Conservation (phyloP, 2,797 vertebrate species). For the Chelidonichthys spinosus region DNA sequence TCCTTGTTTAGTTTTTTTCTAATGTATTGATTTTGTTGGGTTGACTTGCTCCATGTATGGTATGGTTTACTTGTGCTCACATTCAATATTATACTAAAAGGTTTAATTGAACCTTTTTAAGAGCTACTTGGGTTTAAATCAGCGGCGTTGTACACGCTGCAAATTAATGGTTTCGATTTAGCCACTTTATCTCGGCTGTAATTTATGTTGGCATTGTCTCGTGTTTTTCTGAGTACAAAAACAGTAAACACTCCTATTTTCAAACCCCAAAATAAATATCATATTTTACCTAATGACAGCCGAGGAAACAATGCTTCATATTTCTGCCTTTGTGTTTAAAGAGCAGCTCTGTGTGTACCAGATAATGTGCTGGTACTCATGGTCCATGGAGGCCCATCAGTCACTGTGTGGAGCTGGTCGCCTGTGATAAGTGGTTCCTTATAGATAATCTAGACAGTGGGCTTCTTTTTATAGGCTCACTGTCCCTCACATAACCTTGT, state of each 20-base stretch:
- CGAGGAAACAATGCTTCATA: constrained; percentile 79
- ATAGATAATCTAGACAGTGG: constrained; percentile 83
- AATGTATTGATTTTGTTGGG: constrained; percentile 51
- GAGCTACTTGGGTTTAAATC: constrained; percentile 16
- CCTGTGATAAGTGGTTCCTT: constrained; percentile 84
- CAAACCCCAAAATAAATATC: constrained; percentile 58
- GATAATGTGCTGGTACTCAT: constrained; percentile 75
- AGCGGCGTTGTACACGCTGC: constrained; percentile 4
- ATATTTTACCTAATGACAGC: constrained; percentile 64
- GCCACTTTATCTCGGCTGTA: constrained; percentile 26
- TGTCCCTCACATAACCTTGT: constrained; percentile 83
- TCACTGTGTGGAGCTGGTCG: constrained; percentile 79
- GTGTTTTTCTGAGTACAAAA: constrained; percentile 33
- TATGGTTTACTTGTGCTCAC: not conserved
- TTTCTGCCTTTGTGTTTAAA: constrained; percentile 84
- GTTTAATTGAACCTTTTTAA: constrained; percentile 28
- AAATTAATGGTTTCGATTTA: constrained; percentile 26
- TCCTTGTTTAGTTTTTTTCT: not conserved
- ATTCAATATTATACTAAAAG: constrained; percentile 2
- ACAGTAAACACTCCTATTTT: constrained; percentile 43
- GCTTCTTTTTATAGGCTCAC: constrained; percentile 82
- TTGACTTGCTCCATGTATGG: not conserved
- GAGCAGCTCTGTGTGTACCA: constrained; percentile 81
- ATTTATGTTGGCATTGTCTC: constrained; percentile 34
- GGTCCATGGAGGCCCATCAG: constrained; percentile 78